Evolutionary conservation across 2,113 vertebrate species (phyloP), one percentile per base, ranked within the genome.

Genomic region (Cacatua alba): DNA sequence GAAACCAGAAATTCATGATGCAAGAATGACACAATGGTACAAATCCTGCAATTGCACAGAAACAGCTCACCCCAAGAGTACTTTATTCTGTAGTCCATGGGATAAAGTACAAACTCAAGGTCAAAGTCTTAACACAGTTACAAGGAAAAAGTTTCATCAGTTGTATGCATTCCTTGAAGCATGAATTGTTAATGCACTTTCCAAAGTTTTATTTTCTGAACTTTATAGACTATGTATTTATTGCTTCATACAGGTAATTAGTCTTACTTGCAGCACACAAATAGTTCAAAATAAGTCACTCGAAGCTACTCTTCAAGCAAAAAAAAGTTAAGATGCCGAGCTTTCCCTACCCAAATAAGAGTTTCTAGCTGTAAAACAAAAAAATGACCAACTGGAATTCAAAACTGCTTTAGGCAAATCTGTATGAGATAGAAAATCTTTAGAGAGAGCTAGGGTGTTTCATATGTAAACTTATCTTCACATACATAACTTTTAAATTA

Each of bases 1-100:
- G 24, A 69, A 84, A 76, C 17, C 46, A 48, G 51, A 65, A 81
- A 60, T 26, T 24, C 7, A 2, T 15, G 20, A 67, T 6, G 17
- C 11, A 68, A 44, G 46, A 19, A 49, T 44, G 26, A 71, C 12
- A 12, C 18, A 37, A 31, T 8, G 8, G 25, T 39, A 51, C 4
- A 1, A 78, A 55, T 57, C 67, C 5, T 21, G 11, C 0, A 0
- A 62, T 4, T 21, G 24, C 37, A 43, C 53, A 68, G 11, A 41
- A 57, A 51, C 19, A 72, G 16, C 26, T 69, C n/a, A 77, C 31
- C 33, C 16, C 39, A 52, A 31, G 23, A 88, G 51, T 37, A 82
- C 9, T 49, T 39, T 7, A 46, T 39, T 78, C n/a, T 63, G 48
- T 6, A 60, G 63, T n/a, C 29, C 23, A 25, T 11, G 8, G 11